Evolutionary conservation across 2,797 vertebrate genomes (phyloP).

Genomic region (Phylloscopus collybita): DNA sequence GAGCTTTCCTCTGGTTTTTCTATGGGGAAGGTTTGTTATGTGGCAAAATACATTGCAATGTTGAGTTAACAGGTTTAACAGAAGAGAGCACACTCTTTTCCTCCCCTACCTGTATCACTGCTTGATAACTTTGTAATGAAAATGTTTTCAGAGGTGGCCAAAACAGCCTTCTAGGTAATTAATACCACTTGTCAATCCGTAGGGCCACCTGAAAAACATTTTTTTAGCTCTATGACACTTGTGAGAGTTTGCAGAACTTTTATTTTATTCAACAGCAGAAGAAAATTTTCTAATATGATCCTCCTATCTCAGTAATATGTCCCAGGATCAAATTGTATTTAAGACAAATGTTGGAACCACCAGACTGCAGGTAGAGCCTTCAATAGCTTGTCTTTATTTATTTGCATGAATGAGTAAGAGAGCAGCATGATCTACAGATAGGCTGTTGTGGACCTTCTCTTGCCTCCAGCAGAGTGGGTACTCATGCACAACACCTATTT

Average conservation of each 20-base stretch:
- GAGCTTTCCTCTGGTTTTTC: not conserved
- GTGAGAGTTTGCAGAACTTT: not conserved
- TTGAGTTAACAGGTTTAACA: not conserved
- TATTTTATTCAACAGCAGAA: not conserved
- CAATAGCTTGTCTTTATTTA: not conserved
- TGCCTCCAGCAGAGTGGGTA: not conserved
- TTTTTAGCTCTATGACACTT: not conserved
- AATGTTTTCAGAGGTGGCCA: not conserved
- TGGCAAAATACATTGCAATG: not conserved
- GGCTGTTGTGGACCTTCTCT: not conserved
- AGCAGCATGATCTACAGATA: not conserved
- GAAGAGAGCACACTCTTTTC: rapidly evolving
- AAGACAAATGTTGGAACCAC: not conserved
- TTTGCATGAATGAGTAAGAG: not conserved
- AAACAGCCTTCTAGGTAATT: not conserved
- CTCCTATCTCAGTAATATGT: not conserved
- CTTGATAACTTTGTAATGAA: not conserved
- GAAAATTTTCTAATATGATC: not conserved
- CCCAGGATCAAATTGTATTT: not conserved
- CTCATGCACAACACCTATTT: rapidly evolving
- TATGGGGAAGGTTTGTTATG: not conserved
- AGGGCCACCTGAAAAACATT: not conserved
- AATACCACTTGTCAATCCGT: not conserved
- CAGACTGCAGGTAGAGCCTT: not conserved
- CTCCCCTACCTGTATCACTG: not conserved